Percentiles rank a stretch among this genome's conserved stretches.
phyloP scores from a whole-genome alignment of 92 coral and sea anemone genomes.

The Chrysogorgia sp. region DNA sequence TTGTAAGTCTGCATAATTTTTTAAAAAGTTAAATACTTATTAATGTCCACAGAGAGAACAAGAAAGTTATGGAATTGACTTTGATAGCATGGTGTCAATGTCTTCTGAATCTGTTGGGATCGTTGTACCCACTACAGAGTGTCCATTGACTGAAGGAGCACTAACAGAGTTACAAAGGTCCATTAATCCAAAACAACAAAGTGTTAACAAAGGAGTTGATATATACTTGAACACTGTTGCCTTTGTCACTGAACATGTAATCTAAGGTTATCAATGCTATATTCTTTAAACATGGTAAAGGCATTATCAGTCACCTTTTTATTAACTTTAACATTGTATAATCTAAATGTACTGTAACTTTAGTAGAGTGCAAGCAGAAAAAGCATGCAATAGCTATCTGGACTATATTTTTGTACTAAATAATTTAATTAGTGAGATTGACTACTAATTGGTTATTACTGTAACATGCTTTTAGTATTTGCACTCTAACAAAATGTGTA shows the following conservation, averaged over 20 bases:
- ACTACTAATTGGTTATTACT: no score
- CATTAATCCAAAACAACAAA: slow-evolving; percentile 48
- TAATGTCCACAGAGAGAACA: slow-evolving; percentile 53
- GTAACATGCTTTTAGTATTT: no score
- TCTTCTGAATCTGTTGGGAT: slow-evolving; percentile 41
- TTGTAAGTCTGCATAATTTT: slow-evolving; percentile 16
- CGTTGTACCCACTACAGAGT: slow-evolving; percentile 57
- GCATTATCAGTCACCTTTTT: no score
- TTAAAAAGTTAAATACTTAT: background rate
- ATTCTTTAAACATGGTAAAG: no score
- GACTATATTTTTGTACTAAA: no score
- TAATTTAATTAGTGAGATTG: no score
- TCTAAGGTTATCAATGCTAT: no score
- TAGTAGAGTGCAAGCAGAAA: no score
- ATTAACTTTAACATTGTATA: no score
- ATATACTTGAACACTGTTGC: slow-evolving; percentile 52
- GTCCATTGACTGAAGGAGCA: slow-evolving; percentile 65
- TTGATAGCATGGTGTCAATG: slow-evolving; percentile 28
- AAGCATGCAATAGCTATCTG: no score
- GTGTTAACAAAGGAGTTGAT: slow-evolving; percentile 51
- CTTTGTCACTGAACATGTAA: slow-evolving; percentile 47
- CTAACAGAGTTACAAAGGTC: slow-evolving; percentile 20
- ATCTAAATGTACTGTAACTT: no score
- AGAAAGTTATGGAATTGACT: slow-evolving; percentile 46
- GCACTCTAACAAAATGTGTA: no score